Evolutionary conservation across 2,888 invertebrate species (phyloP).

Genomic region (Mythimna vitellina): DNA sequence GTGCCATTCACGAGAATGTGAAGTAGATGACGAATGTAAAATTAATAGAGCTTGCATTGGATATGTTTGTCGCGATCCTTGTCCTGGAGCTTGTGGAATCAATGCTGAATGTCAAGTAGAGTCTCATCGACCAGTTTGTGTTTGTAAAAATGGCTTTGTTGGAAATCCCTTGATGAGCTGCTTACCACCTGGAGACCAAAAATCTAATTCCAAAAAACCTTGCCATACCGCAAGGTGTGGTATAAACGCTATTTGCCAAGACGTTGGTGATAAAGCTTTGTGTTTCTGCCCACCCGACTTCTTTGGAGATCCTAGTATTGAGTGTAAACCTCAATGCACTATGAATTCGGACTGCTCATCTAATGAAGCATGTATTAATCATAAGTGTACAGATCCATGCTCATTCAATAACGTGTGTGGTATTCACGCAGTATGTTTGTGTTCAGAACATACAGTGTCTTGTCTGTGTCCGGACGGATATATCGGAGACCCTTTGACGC

Average conservation of each 20-base stretch:
- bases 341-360: constrained; percentile 95
- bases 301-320: constrained; percentile 94
- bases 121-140: constrained; percentile 95
- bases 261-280: constrained; percentile 92
- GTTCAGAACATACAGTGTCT: constrained; percentile 95
- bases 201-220: constrained; percentile 89
- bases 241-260: constrained; percentile 94
- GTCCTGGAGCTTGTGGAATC: constrained; percentile 95
- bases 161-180: constrained; percentile 95
- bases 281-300: constrained; percentile 95
- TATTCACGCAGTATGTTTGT: constrained; percentile 94
- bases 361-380: constrained; percentile 94
- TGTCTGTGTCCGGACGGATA: constrained; percentile 95
- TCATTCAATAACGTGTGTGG: constrained; percentile 93
- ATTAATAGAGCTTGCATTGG: constrained; percentile 94
- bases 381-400: constrained; percentile 94
- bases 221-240: constrained; percentile 95
- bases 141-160: constrained; percentile 93
- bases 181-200: constrained; percentile 90
- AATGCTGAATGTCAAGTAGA: constrained; percentile 94
- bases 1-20: constrained; percentile 95
- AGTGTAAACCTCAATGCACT: constrained; percentile 95
- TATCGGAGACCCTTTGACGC: constrained; percentile 95
- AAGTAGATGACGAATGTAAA: constrained; percentile 94
- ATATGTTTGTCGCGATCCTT: constrained; percentile 95